These are phyloP conservation scores for Clarias magur DNA, from an alignment of 2,113 vertebrate species.

Conservation along the genomic window DNA sequence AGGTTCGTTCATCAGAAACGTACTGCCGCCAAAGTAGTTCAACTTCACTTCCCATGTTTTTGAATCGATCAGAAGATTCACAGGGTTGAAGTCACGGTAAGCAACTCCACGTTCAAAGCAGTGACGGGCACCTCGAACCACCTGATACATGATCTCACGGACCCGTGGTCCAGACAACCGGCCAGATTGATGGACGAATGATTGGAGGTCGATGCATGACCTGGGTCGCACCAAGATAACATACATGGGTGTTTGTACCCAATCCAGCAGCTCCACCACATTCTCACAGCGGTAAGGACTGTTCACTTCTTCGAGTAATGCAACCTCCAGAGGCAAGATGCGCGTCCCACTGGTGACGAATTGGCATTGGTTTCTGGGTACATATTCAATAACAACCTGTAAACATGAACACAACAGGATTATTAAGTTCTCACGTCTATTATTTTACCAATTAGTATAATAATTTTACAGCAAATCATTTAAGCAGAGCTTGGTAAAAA, in stretches of 20 bases:
- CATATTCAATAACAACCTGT: not conserved
- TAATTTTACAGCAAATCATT: no score
- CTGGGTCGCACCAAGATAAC: conserved; percentile 59
- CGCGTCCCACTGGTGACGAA: conserved; percentile 39
- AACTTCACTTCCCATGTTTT: conserved; percentile 58
- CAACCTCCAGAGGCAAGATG: conserved; percentile 58
- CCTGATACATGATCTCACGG: conserved; percentile 55
- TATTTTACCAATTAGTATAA: not conserved
- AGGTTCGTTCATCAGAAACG: not conserved
- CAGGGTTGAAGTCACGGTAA: conserved; percentile 29
- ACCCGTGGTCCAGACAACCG: conserved; percentile 35
- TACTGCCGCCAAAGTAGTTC: conserved; percentile 65
- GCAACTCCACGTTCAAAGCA: conserved; percentile 59
- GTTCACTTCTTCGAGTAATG: conserved; percentile 56
- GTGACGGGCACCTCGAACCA: conserved; percentile 53
- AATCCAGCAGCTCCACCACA: conserved; percentile 62
- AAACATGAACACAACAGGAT: not conserved
- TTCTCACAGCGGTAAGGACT: conserved; percentile 44
- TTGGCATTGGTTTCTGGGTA: not conserved
- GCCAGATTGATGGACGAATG: conserved; percentile 25
- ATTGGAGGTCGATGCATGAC: conserved; percentile 55
- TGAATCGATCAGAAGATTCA: conserved; percentile 55
- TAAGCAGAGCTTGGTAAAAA: no score
- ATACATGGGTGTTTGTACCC: conserved; percentile 53
- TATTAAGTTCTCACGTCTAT: not conserved